A percentile compares a stretch with the other conserved stretches of the same genome.
phyloP scores from a whole-genome alignment of 2,797 vertebrate species.

The Phoeniculus purpureus region DNA sequence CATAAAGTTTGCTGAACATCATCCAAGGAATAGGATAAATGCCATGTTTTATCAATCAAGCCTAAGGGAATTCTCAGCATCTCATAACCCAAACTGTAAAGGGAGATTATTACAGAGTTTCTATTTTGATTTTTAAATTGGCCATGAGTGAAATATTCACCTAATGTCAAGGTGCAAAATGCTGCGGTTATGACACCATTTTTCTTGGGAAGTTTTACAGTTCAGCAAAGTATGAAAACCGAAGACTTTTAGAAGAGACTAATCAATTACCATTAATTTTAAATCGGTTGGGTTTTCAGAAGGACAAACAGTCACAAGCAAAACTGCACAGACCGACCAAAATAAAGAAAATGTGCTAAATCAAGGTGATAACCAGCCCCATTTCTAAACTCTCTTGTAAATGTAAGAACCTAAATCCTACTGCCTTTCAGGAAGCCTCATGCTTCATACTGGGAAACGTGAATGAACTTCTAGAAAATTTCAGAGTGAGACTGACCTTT shows the following conservation, averaged over 20 bases:
- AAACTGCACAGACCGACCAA: not conserved
- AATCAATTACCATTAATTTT: not conserved
- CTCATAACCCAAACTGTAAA: slow-evolving; percentile 79
- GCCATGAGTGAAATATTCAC: slow-evolving; percentile 75
- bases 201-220: slow-evolving; percentile 31
- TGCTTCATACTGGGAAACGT: not conserved
- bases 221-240: slow-evolving; percentile 10
- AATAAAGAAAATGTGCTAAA: not conserved
- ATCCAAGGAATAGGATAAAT: slow-evolving; percentile 90
- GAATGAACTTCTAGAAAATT: not conserved
- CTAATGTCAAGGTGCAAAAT: slow-evolving; percentile 64
- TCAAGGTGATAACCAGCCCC: not conserved
- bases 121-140: slow-evolving; percentile 80
- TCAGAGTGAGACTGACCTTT: not conserved
- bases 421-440: not conserved
- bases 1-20: slow-evolving; percentile 96
- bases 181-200: slow-evolving; percentile 13
- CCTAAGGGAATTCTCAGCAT: slow-evolving; percentile 89
- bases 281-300: not conserved
- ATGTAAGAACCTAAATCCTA: not conserved
- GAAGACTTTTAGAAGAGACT: not conserved
- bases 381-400: not conserved
- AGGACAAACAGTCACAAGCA: not conserved
- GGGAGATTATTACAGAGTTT: slow-evolving; percentile 76
- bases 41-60: slow-evolving; percentile 94